Evolutionary conservation across 2,797 vertebrate species (phyloP).

Genomic region (Enteromius treurensis): DNA sequence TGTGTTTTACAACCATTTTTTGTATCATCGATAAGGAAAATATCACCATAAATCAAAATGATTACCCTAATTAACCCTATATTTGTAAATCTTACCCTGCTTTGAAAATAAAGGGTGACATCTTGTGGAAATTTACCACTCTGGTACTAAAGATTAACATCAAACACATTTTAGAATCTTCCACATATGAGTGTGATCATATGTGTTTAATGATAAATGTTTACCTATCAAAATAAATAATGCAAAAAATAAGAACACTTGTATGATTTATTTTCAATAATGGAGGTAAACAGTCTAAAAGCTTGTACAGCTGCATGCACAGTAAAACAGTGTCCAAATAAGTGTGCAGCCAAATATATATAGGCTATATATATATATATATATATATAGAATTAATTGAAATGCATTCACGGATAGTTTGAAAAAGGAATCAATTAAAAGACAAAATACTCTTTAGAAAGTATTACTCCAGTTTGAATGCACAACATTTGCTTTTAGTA

Average conservation of each 20-base stretch:
- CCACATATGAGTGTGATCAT: not conserved
- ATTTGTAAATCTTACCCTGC: slow-evolving; percentile 1
- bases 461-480: not conserved
- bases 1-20: not conserved
- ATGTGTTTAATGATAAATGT: not conserved
- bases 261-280: not conserved
- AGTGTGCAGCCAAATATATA: not conserved
- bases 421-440: not conserved
- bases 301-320: not conserved
- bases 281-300: not conserved
- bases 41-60: not conserved
- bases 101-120: slow-evolving; percentile 70
- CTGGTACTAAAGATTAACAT: slow-evolving; percentile 17
- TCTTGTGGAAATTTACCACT: slow-evolving; percentile 69
- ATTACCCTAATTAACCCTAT: not conserved
- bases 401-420: not conserved
- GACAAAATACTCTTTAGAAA: not conserved
- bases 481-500: not conserved
- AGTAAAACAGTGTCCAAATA: not conserved
- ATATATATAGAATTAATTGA: not conserved
- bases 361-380: not conserved
- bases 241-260: not conserved
- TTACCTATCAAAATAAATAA: not conserved
- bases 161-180: not conserved
- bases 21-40: not conserved